These are phyloP conservation scores for Chrysopilus asiliformis DNA, from an alignment of 2,888 invertebrate genomes.

Conservation along the genomic window DNA sequence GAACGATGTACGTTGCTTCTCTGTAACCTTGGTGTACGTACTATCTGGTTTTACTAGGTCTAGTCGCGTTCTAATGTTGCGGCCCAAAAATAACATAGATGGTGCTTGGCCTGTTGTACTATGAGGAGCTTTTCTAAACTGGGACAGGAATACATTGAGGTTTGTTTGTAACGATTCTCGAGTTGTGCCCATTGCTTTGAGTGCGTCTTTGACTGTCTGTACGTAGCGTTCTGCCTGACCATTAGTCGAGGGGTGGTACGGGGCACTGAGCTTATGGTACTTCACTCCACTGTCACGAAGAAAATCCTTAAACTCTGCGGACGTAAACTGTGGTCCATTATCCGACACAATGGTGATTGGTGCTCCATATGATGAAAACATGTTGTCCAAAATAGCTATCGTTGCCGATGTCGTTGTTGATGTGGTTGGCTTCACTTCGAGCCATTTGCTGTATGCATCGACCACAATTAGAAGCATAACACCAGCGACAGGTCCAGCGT, in stretches of 20 bases:
- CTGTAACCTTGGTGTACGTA: no score
- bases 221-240: no score
- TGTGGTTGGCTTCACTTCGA: conserved; percentile 22
- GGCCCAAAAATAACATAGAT: no score
- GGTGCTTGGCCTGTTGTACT: conserved; percentile 10
- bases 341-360: conserved; percentile 18
- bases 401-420: conserved; percentile 13
- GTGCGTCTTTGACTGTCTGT: conserved; percentile 12
- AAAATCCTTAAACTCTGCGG: conserved; percentile 10
- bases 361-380: conserved; percentile 19
- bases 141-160: conserved; percentile 11
- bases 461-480: conserved; percentile 24
- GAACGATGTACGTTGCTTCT: neutral
- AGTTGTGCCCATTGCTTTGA: conserved; percentile 11
- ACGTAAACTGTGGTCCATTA: conserved; percentile 17
- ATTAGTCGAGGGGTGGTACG: conserved; percentile 18
- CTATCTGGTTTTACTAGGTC: no score
- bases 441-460: conserved; percentile 33
- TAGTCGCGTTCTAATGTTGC: no score
- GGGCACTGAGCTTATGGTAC: conserved; percentile 14
- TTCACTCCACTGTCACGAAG: conserved; percentile 10
- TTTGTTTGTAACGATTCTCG: conserved; percentile 8
- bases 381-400: conserved; percentile 15
- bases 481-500: conserved; percentile 27
- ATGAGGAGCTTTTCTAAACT: no score